A percentile compares a stretch with the other conserved stretches of the same genome.
Evolutionary conservation across 2,888 invertebrate genomes (phyloP).

Genomic region (Branchinecta sandiegonensis): DNA sequence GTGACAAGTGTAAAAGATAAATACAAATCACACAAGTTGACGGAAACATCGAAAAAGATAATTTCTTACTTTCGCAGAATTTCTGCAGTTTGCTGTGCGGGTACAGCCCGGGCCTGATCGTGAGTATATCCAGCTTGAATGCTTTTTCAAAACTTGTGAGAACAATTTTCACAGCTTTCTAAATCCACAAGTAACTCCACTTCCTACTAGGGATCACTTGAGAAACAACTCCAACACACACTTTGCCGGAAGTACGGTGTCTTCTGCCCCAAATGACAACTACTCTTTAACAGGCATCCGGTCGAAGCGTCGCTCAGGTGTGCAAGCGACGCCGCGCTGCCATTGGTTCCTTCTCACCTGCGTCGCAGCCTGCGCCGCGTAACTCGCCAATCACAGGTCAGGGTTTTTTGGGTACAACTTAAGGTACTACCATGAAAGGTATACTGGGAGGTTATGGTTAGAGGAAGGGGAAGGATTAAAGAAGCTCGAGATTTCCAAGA

Average conservation of each 20-base stretch:
- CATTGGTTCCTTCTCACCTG: not conserved
- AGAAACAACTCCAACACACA: not conserved
- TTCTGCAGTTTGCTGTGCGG: slow-evolving; percentile 14
- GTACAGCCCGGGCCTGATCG: slow-evolving; percentile 11
- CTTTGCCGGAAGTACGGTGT: slow-evolving; percentile 12
- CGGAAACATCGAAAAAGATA: not conserved
- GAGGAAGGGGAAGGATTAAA: too few species aligned
- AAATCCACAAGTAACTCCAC: slow-evolving; percentile 10
- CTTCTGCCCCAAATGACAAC: slow-evolving; percentile 16
- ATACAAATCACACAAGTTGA: too few species aligned
- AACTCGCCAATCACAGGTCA: too few species aligned
- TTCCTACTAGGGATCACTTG: not conserved
- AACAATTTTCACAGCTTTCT: not conserved
- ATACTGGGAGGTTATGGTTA: too few species aligned
- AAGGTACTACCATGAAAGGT: too few species aligned
- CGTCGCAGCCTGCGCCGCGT: not conserved
- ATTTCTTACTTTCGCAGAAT: slow-evolving; percentile 4
- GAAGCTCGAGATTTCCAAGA: too few species aligned
- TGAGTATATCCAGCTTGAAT: slow-evolving; percentile 14
- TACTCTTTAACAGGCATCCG: not conserved
- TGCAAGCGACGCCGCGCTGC: not conserved
- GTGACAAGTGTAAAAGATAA: too few species aligned
- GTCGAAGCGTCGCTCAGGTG: slow-evolving; percentile 3
- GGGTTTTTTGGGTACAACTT: too few species aligned
- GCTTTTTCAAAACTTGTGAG: not conserved